These are phyloP conservation scores for Bos javanicus DNA, from an alignment of 2,113 vertebrate genomes.

Conservation along the genomic window DNA sequence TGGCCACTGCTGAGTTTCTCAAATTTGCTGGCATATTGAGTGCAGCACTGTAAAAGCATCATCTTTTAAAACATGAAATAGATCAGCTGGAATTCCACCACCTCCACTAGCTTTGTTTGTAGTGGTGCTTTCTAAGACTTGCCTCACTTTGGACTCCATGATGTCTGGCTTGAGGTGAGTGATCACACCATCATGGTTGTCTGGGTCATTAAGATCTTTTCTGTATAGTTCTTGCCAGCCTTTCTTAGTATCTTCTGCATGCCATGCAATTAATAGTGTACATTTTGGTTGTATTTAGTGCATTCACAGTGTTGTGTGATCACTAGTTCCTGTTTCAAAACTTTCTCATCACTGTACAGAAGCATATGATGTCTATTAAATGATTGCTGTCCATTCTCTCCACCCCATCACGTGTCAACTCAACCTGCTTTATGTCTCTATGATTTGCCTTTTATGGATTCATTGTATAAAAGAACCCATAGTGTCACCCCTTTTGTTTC, in stretches of 20 bases:
- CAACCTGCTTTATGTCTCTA: neutral
- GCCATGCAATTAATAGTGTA: neutral
- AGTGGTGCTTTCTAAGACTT: neutral
- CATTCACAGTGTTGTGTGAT: neutral
- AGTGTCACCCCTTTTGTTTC: neutral
- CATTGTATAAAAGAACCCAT: neutral
- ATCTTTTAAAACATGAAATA: neutral
- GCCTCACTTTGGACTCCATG: neutral
- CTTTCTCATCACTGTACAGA: neutral
- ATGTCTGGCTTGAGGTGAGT: neutral
- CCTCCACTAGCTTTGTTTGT: neutral
- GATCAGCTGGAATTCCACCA: neutral
- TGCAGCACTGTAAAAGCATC: neutral
- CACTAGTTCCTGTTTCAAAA: neutral
- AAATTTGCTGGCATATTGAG: neutral
- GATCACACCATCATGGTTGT: neutral
- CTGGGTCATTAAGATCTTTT: neutral
- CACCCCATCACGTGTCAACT: neutral
- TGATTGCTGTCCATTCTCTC: neutral
- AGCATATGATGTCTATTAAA: neutral
- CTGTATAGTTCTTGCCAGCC: neutral
- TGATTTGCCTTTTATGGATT: neutral
- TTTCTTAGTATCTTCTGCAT: neutral
- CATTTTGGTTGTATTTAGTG: neutral
- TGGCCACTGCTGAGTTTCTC: neutral